Percentiles rank a stretch among this genome's conserved stretches.
Conservation (phyloP, 2,113 vertebrate species). For the Spermophilus dauricus region DNA sequence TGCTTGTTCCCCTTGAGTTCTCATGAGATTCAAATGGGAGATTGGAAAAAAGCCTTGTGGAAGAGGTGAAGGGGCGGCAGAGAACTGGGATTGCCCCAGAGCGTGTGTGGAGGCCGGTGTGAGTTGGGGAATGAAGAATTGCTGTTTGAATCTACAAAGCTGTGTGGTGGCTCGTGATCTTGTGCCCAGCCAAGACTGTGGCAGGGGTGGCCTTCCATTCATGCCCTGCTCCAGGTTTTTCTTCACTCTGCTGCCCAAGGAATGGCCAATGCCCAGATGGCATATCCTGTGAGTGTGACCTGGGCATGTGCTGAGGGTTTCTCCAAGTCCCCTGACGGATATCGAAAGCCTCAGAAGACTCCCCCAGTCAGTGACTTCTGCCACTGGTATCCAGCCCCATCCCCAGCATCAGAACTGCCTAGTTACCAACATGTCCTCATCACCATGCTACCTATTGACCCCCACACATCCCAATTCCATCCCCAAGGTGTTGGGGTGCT, state of each 20-base stretch:
- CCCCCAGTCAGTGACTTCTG: not conserved
- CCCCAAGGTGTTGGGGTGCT: not conserved
- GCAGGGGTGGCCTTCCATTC: not conserved
- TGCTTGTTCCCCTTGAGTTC: too few species aligned
- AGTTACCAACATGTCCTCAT: fast-evolving
- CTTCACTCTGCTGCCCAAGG: not conserved
- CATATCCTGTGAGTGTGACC: not conserved
- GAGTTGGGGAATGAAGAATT: too few species aligned
- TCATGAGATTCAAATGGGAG: too few species aligned
- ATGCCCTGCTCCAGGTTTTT: too few species aligned
- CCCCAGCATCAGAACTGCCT: not conserved
- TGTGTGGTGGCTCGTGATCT: too few species aligned
- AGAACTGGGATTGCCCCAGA: too few species aligned
- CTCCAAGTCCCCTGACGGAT: not conserved
- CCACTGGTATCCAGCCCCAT: not conserved
- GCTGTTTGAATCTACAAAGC: too few species aligned
- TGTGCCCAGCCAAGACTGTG: too few species aligned
- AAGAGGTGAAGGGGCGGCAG: too few species aligned
- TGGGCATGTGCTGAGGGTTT: not conserved
- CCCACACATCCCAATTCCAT: too few species aligned
- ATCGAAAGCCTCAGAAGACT: not conserved
- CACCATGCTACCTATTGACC: not conserved
- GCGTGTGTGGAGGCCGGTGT: too few species aligned
- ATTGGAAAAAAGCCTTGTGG: too few species aligned
- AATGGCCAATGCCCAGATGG: not conserved